Evolutionary conservation across 2,888 invertebrate genomes (phyloP).

Genomic region (Zaprionus bogoriensis): DNA sequence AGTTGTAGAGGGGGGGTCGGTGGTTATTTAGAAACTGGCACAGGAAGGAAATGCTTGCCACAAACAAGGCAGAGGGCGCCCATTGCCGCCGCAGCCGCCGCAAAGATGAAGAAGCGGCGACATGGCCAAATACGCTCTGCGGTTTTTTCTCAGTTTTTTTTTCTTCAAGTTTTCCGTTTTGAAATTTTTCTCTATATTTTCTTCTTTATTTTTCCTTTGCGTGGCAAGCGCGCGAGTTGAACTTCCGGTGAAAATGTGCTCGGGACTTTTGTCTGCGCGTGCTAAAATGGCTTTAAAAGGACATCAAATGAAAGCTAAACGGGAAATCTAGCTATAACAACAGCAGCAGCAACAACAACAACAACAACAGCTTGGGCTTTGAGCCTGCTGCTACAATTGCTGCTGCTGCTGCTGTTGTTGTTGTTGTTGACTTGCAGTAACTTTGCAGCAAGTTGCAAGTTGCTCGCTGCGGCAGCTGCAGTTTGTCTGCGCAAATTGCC

Average conservation of each 20-base stretch:
- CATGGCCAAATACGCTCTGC: constrained; percentile 34
- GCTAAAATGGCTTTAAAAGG: constrained; percentile 72
- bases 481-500: constrained; percentile 73
- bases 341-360: constrained; percentile 10
- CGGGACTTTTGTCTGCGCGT: constrained; percentile 35
- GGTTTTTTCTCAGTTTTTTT: constrained; percentile 27
- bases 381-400: constrained; percentile 28
- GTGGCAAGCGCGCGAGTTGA: constrained; percentile 37
- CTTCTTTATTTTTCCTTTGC: constrained; percentile 32
- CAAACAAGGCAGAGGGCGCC: constrained; percentile 21
- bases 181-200: constrained; percentile 21
- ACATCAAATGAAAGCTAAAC: constrained; percentile 67
- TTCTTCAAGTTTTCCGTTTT: constrained; percentile 1
- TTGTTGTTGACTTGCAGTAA: constrained; percentile 42
- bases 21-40: constrained; percentile 20
- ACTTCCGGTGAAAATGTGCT: constrained; percentile 46
- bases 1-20: constrained; percentile 2
- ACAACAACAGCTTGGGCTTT: constrained; percentile 12
- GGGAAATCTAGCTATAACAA: constrained; percentile 44
- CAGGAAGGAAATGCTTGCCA: constrained; percentile 52
- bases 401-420: constrained; percentile 37
- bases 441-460: constrained; percentile 48
- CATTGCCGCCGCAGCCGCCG: constrained; percentile 25
- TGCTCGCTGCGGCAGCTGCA: constrained; percentile 58
- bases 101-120: constrained; percentile 32